Percentiles rank a stretch among this genome's conserved stretches.
phyloP scores from a whole-genome alignment of 2,888 invertebrate genomes.

The Dendrolimus houi region DNA sequence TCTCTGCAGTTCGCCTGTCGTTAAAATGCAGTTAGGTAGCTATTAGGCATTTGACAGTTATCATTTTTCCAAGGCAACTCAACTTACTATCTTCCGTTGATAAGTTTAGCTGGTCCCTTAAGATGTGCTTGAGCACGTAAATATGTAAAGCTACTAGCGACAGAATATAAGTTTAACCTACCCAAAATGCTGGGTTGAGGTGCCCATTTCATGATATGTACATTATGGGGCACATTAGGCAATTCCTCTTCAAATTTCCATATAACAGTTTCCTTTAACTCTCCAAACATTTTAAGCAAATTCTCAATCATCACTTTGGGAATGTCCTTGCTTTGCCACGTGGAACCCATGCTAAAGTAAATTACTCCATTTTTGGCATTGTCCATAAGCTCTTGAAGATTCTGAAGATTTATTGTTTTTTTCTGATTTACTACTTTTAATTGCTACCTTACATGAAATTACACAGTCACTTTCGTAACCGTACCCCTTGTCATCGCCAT shows the following conservation, averaged over 20 bases:
- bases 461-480: no score
- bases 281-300: constrained; percentile 35
- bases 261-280: constrained; percentile 44
- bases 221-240: constrained; percentile 36
- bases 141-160: no score
- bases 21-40: no score
- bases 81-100: no score
- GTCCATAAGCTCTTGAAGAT: constrained; percentile 47
- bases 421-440: no score
- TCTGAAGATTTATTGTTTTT: constrained; percentile 23
- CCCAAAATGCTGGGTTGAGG: constrained; percentile 53
- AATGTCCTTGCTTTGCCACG: constrained; percentile 33
- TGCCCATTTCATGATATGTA: constrained; percentile 50
- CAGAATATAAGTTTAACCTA: constrained; percentile 11
- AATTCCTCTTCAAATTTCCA: constrained; percentile 53
- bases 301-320: constrained; percentile 27
- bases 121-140: no score
- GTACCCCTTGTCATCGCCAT: no score
- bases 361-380: constrained; percentile 42
- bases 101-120: no score
- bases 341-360: constrained; percentile 53
- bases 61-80: no score
- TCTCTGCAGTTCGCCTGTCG: no score
- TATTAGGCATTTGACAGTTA: no score
- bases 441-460: no score